phyloP scores from a whole-genome alignment of 2,888 invertebrate species.

The Agrochola macilenta region DNA sequence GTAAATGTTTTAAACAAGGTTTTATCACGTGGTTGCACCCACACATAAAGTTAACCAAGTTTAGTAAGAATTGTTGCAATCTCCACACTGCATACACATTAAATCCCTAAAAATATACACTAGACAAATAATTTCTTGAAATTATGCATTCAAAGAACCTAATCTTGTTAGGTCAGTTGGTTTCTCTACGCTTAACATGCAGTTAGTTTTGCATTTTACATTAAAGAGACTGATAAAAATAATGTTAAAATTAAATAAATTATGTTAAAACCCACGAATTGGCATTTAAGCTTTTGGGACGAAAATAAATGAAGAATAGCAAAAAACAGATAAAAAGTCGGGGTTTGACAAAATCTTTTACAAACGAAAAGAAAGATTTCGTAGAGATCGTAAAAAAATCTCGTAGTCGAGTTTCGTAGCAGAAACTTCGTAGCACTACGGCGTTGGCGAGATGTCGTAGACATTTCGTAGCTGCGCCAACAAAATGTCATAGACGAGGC shows the following conservation, averaged over 20 bases:
- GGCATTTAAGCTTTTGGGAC: neutral
- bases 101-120: conserved; percentile 30
- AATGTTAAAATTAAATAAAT: neutral
- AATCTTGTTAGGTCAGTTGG: conserved; percentile 33
- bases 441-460: conserved; percentile 36
- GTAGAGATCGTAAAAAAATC: neutral
- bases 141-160: conserved; percentile 16
- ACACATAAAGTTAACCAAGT: neutral
- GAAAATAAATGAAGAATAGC: neutral
- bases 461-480: conserved; percentile 22
- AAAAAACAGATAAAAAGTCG: neutral
- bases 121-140: conserved; percentile 24
- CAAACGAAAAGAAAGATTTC: neutral
- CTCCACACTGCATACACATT: conserved; percentile 20
- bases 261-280: neutral
- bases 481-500: conserved; percentile 3
- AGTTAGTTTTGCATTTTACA: conserved; percentile 30
- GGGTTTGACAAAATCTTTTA: neutral
- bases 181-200: conserved; percentile 22
- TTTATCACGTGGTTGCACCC: conserved; percentile 3
- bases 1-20: conserved; percentile 11
- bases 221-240: neutral
- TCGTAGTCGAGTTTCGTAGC: conserved; percentile 44
- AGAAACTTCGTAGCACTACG: conserved; percentile 33
- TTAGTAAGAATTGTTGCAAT: conserved; percentile 10